Base-by-base conservation (phyloP, 2,797 vertebrate species). In the Enteromius anoplus region DNA sequence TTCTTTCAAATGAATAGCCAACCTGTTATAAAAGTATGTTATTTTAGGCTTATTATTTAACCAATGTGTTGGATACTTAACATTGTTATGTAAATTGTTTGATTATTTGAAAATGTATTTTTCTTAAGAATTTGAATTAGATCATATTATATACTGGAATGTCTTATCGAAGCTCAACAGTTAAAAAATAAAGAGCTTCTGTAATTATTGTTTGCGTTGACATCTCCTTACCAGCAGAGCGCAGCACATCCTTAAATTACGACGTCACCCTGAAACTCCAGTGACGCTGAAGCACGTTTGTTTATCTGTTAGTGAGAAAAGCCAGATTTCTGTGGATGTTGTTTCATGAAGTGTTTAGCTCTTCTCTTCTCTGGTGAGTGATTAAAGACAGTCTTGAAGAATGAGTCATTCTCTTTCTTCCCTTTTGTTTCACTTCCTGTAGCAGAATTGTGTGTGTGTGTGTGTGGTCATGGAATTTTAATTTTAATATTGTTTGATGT, bases 151-250 rank as follows among this genome's bases (percentile, higher is more conserved):
- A 51, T 51, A 21, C 49, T n/a, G 11, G 19, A 75, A 53, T 55
- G 34, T 37, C 26, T 15, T 40, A 75, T 0, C 7, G 34, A 40
- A 75, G 51, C 32, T 34, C 14, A 32, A 62, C 15, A 51, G 45
- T 72, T 10, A 11, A 12, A 29, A 72, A 9, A 26, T 2, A 70
- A 51, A 4, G 49, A 32, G 32, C 21, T 23, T 58, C 21, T 14
- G 9, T 58, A 5, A 40, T 75, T 58, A 12, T 7, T n/a, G 11
- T 34, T 65, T 19, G 40, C 5, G 32, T 82, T 34, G 37, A 60
- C n/a, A 19, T 42, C 42, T 12, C 1, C 37, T 32, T 0, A 51
- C 83, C 87, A 85, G 78, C 75, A 86, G 87, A 85, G 85, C 69
- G 69, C 81, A 78, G 77, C 73, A 86, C 72, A 34, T 51, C 8